Evolutionary conservation across 2,888 invertebrate genomes (phyloP), one percentile per base, ranked within the genome.

Genomic region (Spodoptera picta): DNA sequence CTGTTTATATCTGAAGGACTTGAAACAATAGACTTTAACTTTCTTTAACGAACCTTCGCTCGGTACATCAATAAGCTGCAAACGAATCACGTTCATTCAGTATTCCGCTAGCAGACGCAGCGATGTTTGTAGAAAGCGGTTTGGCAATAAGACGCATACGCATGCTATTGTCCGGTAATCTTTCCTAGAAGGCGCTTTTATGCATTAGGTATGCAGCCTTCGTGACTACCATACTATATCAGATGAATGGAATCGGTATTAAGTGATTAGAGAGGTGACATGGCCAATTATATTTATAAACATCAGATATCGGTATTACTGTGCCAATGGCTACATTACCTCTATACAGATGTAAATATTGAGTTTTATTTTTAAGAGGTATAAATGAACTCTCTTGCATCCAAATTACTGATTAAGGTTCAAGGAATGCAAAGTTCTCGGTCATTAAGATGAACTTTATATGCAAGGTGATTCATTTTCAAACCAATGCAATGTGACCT

Each of bases 91-190:
- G 61, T 73, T 81, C 83, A 88, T 87, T 92, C 81, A 84, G 90
- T 92, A 93, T 93, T 92, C 92, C 75, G 81, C 77, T 78, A 77
- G 87, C 87, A 87, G 72, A 75, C 77, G 49, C 73, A 76, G 75
- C 81, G 81, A 84, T 88, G 90, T 91, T 91, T 89, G 92, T 94
- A 94, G 94, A 94, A 94, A 94, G 94, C 93, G 87, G 90, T 93
- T 94, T 92, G 90, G 92, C 90, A 92, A 93, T 92, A 93, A 89
- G 86, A 86, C 87, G 85, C 83, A 87, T 88, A 90, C 89, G 87
- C 87, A 89, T 84, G 84, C 89, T 83, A 90, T 93, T 93, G 93
- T 93, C 89, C 90, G 87, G 89, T 92, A 91, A 93, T 93, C 91
- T 92, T 94, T 94, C 94, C 89, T 89, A 91, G 94, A 94, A 94